Evolutionary conservation across 2,888 invertebrate genomes (phyloP).

Genomic region (Scaptomyza tumidula): DNA sequence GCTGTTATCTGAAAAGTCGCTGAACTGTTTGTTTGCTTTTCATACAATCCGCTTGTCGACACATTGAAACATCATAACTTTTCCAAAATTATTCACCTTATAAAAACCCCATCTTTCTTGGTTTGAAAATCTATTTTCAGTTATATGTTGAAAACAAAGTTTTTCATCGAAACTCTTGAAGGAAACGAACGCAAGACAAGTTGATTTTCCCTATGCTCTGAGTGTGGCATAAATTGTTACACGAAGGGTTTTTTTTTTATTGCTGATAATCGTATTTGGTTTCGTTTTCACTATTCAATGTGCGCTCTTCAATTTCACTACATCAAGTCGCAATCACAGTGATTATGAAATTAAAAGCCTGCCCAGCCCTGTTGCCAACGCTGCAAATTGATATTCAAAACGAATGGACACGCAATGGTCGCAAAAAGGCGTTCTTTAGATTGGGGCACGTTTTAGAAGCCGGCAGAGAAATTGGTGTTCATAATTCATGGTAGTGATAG

Average conservation of each 20-base stretch:
- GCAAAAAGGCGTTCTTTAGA: conserved; percentile 1
- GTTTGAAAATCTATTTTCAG: too few relatives aligned
- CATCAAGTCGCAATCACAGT: conserved; percentile 50
- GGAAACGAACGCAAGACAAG: too few relatives aligned
- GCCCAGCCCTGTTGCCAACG: conserved; percentile 57
- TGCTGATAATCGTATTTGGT: background rate
- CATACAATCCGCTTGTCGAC: too few relatives aligned
- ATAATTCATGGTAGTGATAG: conserved; percentile 58
- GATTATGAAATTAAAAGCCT: conserved; percentile 66
- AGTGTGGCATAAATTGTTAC: too few relatives aligned
- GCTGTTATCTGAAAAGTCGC: conserved; percentile 39
- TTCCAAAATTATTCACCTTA: too few relatives aligned
- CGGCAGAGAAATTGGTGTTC: conserved; percentile 60
- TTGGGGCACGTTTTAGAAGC: background rate
- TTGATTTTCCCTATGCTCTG: too few relatives aligned
- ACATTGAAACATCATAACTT: too few relatives aligned
- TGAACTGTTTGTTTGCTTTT: conserved; percentile 45
- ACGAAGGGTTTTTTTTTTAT: too few relatives aligned
- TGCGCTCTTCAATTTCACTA: conserved; percentile 14
- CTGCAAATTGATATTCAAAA: conserved; percentile 71
- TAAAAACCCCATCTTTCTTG: too few relatives aligned
- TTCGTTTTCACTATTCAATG: background rate
- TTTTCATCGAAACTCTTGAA: too few relatives aligned
- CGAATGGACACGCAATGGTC: conserved; percentile 60
- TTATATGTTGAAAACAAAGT: too few relatives aligned